Conservation (phyloP, 2,797 vertebrate genomes). For the Smutsia gigantea region DNA sequence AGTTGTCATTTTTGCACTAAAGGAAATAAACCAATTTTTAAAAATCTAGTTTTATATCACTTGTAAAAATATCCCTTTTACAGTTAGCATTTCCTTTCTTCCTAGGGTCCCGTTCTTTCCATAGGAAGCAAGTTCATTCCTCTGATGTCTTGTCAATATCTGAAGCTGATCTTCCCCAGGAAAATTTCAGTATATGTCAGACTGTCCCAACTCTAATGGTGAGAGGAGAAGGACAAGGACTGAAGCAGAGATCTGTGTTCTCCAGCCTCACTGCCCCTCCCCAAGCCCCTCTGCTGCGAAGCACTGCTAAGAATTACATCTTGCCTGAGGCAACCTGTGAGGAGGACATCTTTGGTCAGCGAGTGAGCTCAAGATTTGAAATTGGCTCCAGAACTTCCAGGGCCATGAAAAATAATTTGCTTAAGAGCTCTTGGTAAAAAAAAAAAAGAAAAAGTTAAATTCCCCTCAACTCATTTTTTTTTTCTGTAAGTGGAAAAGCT, state of each 20-base stretch:
- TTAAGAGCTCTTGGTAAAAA: slow-evolving; percentile 23
- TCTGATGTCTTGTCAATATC: background rate
- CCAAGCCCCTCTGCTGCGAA: background rate
- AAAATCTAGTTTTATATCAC: background rate
- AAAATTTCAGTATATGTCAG: background rate
- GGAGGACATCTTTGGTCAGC: background rate
- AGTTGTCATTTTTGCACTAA: slow-evolving; percentile 33
- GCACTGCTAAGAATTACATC: background rate
- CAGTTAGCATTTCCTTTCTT: slow-evolving; percentile 22
- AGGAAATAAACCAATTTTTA: background rate
- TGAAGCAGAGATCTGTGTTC: background rate
- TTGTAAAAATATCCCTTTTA: slow-evolving; percentile 47
- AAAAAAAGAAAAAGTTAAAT: background rate
- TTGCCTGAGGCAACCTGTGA: background rate
- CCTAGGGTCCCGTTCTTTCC: slow-evolving; percentile 23
- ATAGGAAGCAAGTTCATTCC: background rate
- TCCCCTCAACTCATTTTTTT: slow-evolving; percentile 14
- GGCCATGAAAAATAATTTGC: slow-evolving; percentile 27
- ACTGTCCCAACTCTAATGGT: background rate
- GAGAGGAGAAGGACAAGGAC: background rate
- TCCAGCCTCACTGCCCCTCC: background rate
- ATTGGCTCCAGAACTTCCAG: background rate
- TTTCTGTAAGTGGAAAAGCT: slow-evolving; percentile 52
- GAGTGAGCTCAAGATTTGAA: background rate
- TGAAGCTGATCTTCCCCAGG: background rate